These are phyloP conservation scores for Nephila pilipes DNA, from an alignment of 1,140 invertebrate species.

Conservation along the genomic window DNA sequence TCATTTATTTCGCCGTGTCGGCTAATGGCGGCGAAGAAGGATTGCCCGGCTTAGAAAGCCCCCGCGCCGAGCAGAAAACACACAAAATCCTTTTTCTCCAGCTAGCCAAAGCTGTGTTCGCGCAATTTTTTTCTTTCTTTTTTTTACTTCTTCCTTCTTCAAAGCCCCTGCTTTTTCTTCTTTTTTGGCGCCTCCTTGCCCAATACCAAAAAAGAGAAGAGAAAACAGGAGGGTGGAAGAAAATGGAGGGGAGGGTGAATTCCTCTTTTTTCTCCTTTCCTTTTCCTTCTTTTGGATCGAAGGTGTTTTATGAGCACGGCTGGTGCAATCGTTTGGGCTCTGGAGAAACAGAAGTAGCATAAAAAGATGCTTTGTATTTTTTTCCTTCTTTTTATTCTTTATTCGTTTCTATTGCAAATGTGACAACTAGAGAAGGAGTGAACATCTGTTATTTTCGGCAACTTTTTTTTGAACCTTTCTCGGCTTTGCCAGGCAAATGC, in stretches of 20 bases:
- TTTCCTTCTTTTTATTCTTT: conserved; percentile 53
- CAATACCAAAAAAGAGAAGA: conserved; percentile 61
- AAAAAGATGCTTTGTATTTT: conserved; percentile 76
- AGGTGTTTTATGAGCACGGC: conserved; percentile 76
- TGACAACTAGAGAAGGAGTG: conserved; percentile 72
- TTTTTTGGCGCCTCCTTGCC: conserved; percentile 69
- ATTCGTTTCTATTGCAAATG: conserved; percentile 77
- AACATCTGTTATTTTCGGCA: conserved; percentile 75
- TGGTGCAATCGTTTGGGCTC: conserved; percentile 75
- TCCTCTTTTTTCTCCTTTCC: conserved; percentile 35
- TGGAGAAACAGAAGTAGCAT: conserved; percentile 74
- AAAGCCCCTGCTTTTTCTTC: conserved; percentile 47
- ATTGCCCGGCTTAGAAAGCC: conserved; percentile 74
- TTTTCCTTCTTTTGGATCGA: conserved; percentile 58
- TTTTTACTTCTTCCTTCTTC: conserved; percentile 17
- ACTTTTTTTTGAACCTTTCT: not conserved
- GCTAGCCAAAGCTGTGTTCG: conserved; percentile 63
- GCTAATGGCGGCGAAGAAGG: conserved; percentile 70
- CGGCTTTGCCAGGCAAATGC: not conserved
- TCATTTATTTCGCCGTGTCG: conserved; percentile 73
- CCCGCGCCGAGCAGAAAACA: conserved; percentile 71
- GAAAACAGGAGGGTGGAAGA: conserved; percentile 35
- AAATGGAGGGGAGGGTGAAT: not conserved
- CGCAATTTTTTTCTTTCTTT: not conserved
- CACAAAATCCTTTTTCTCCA: conserved; percentile 76